These are phyloP conservation scores for Portunus trituberculatus DNA, from an alignment of 1,140 invertebrate species.

Conservation along the genomic window DNA sequence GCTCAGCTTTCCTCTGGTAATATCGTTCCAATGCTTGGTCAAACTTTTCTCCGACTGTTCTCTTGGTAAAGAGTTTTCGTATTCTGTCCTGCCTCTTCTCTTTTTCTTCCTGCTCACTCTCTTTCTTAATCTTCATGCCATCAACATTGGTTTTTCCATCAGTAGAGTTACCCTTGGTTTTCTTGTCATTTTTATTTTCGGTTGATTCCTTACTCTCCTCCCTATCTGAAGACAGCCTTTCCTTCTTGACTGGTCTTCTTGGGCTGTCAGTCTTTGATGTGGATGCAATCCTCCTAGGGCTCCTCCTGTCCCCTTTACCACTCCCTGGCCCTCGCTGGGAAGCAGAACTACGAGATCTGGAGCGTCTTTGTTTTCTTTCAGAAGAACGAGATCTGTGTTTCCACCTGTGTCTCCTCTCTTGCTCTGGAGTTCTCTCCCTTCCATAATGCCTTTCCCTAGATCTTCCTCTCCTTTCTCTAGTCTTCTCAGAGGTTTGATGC, in stretches of 20 bases:
- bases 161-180: constrained; percentile 46
- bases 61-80: constrained; percentile 82
- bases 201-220: constrained; percentile 27
- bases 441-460: constrained; percentile 54
- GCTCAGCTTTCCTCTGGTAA: constrained; percentile 86
- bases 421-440: constrained; percentile 50
- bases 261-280: constrained; percentile 39
- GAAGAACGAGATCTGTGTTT: constrained; percentile 54
- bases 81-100: constrained; percentile 75
- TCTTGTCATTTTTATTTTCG: not conserved
- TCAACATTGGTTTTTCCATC: constrained; percentile 24
- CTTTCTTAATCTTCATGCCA: constrained; percentile 65
- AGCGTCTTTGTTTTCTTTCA: constrained; percentile 40
- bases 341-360: constrained; percentile 52
- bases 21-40: constrained; percentile 90
- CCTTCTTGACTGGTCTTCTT: not conserved
- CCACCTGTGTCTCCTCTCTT: constrained; percentile 53
- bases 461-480: constrained; percentile 68
- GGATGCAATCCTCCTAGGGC: not conserved
- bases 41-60: constrained; percentile 90
- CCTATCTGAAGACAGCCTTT: constrained; percentile 30
- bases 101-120: constrained; percentile 65
- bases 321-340: not conserved
- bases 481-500: constrained; percentile 76
- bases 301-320: not conserved